Evolutionary conservation across 2,888 invertebrate genomes (phyloP).

Genomic region (Plagiodera versicolora): DNA sequence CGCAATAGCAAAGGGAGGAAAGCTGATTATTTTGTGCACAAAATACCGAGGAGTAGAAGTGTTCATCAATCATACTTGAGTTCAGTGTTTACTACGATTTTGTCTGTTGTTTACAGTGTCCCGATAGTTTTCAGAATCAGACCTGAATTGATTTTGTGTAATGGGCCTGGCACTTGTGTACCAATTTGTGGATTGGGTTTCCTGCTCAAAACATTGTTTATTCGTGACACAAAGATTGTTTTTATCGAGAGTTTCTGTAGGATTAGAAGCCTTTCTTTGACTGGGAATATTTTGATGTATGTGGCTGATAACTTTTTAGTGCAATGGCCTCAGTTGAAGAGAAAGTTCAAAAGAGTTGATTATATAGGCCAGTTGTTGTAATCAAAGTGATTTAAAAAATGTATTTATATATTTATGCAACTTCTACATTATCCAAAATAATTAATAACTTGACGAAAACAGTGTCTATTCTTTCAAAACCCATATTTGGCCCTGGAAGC

Average conservation of each 20-base stretch:
- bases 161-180: constrained; percentile 96
- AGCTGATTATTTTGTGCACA: constrained; percentile 57
- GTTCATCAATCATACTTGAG: constrained; percentile 85
- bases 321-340: constrained; percentile 84
- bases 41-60: constrained; percentile 81
- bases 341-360: constrained; percentile 66
- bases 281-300: constrained; percentile 82
- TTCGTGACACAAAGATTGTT: constrained; percentile 73
- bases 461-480: constrained; percentile 62
- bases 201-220: constrained; percentile 67
- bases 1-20: constrained; percentile 26
- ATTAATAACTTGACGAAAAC: too few relatives aligned
- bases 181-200: constrained; percentile 84
- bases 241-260: constrained; percentile 96
- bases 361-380: constrained; percentile 77
- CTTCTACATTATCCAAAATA: too few relatives aligned
- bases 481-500: constrained; percentile 97
- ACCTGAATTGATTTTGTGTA: constrained; percentile 85
- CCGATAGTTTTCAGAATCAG: constrained; percentile 68
- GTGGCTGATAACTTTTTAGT: constrained; percentile 87
- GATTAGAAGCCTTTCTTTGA: constrained; percentile 84
- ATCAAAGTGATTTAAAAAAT: constrained; percentile 69
- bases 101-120: constrained; percentile 69
- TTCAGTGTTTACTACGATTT: constrained; percentile 76
- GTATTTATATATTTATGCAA: too few relatives aligned